These are phyloP conservation scores for Galeruca laticollis DNA, from an alignment of 2,888 invertebrate genomes.

Conservation along the genomic window DNA sequence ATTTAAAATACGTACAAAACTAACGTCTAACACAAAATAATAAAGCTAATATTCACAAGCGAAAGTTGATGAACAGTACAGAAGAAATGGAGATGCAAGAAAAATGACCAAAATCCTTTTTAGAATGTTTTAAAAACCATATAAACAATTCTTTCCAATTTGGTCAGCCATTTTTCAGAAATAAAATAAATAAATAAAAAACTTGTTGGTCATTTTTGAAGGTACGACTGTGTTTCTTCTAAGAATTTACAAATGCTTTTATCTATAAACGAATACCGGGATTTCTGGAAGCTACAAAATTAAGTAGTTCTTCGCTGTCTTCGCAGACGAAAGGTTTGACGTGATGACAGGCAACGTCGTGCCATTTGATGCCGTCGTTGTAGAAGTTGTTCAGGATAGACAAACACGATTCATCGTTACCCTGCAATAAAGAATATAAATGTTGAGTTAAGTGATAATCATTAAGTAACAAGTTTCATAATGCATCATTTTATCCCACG, in stretches of 20 bases:
- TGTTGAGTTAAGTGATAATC: too few species aligned
- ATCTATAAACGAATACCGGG: conserved; percentile 82
- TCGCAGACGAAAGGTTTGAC: conserved; percentile 91
- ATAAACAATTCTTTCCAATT: not conserved
- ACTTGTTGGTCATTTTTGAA: conserved; percentile 34
- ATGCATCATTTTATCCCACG: too few species aligned
- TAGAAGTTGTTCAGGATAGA: conserved; percentile 93
- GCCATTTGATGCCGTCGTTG: conserved; percentile 89
- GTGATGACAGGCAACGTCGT: conserved; percentile 89
- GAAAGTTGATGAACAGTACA: conserved; percentile 30
- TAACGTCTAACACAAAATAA: conserved; percentile 51
- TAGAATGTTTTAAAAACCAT: not conserved
- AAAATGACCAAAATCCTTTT: conserved; percentile 21
- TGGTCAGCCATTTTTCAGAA: too few species aligned
- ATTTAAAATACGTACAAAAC: conserved; percentile 59
- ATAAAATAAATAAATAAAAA: not conserved
- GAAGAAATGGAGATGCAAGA: conserved; percentile 19
- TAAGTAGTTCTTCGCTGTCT: conserved; percentile 89
- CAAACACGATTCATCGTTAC: conserved; percentile 91
- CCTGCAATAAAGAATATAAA: conserved; percentile 68
- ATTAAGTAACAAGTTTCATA: too few species aligned
- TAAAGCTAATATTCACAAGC: conserved; percentile 57
- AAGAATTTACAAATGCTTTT: conserved; percentile 16
- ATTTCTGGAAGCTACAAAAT: conserved; percentile 91
- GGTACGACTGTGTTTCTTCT: conserved; percentile 37